These are phyloP conservation scores for Caenorhabditis sinica DNA, from an alignment of 2,888 invertebrate species.

Conservation along the genomic window DNA sequence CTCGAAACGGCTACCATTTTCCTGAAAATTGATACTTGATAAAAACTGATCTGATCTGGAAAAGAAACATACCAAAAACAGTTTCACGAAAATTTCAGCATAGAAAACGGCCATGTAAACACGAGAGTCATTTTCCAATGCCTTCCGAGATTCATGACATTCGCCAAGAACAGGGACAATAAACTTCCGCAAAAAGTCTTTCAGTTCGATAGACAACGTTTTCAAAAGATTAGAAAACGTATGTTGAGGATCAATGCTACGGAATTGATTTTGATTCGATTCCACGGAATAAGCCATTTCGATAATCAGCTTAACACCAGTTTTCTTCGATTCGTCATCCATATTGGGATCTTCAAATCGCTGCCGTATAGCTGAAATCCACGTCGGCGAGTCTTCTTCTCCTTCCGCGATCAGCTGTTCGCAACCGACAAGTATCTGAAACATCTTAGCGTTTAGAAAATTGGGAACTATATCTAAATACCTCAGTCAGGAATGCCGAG, in stretches of 20 bases:
- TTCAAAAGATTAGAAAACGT: constrained; percentile 60
- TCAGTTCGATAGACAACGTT: constrained; percentile 47
- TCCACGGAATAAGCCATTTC: constrained; percentile 61
- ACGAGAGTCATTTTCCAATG: constrained; percentile 32
- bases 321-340: constrained; percentile 45
- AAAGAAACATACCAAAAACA: constrained; percentile 28
- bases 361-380: constrained; percentile 54
- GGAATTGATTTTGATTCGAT: constrained; percentile 30
- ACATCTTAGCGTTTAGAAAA: too few species aligned
- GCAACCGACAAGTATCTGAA: constrained; percentile 68
- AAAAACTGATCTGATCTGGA: neutral
- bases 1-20: constrained; percentile 53
- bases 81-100: constrained; percentile 53
- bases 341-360: constrained; percentile 47
- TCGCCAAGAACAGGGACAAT: constrained; percentile 40
- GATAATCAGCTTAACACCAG: constrained; percentile 45
- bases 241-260: constrained; percentile 61
- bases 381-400: constrained; percentile 58
- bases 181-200: constrained; percentile 40
- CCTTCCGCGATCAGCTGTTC: constrained; percentile 67
- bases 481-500: constrained; percentile 43
- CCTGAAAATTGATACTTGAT: constrained; percentile 8
- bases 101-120: constrained; percentile 56
- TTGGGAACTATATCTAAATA: neutral
- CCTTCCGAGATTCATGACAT: constrained; percentile 13